Percentiles rank a stretch among this genome's conserved stretches.
Evolutionary conservation across 2,113 vertebrate species (phyloP).

Genomic region (Apodemus speciosus): DNA sequence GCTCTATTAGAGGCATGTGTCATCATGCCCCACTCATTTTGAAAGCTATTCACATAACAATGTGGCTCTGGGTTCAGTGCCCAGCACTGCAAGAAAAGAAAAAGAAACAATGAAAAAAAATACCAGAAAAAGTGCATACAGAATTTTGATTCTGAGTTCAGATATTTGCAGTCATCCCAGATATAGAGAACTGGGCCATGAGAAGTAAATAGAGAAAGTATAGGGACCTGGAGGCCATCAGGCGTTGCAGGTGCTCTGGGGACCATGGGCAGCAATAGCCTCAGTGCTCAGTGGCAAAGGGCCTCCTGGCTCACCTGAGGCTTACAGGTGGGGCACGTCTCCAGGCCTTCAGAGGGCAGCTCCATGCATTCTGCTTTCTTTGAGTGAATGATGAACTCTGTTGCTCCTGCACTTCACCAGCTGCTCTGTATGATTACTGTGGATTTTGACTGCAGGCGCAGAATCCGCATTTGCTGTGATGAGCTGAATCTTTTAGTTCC

Average conservation of each 20-base stretch:
- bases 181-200: neutral
- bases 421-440: neutral
- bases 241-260: neutral
- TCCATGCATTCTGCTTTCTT: rapidly evolving
- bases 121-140: neutral
- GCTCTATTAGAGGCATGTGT: neutral
- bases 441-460: constrained; percentile 85
- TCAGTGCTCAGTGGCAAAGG: neutral
- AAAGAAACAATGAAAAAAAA: too few relatives aligned
- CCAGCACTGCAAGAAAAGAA: neutral
- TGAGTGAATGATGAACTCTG: neutral
- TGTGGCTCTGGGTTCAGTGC: neutral
- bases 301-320: neutral
- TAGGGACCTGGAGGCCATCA: neutral
- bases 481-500: constrained; percentile 94
- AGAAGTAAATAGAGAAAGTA: neutral
- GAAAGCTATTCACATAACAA: neutral
- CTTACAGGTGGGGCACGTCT: rapidly evolving
- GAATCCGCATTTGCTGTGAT: constrained; percentile 94
- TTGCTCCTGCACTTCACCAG: neutral
- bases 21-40: neutral
- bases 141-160: neutral
- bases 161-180: neutral
- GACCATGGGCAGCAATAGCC: neutral
- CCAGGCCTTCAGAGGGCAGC: rapidly evolving